phyloP scores from a whole-genome alignment of 2,113 vertebrate species.

The Anoplopoma fimbria region DNA sequence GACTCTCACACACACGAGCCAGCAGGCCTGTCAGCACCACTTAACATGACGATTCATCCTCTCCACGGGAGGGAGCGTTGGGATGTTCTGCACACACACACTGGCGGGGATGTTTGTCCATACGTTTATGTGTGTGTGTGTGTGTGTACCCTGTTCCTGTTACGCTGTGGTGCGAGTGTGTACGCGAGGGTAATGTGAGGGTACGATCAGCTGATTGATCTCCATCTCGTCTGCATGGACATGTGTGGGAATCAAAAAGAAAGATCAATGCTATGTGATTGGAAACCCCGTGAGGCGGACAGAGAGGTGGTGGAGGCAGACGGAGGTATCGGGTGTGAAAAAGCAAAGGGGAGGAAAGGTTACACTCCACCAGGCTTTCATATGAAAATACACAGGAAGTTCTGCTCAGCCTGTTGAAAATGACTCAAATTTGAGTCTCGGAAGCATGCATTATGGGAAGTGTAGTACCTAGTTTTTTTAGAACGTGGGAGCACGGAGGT shows the following conservation, averaged over 20 bases:
- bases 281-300: neutral
- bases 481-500: neutral
- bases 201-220: conserved; percentile 59
- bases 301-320: conserved; percentile 8
- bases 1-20: conserved; percentile 67
- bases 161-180: neutral
- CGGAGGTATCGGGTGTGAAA: neutral
- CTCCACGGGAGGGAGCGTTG: conserved; percentile 16
- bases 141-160: neutral
- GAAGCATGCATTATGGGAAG: neutral
- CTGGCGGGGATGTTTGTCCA: conserved; percentile 9
- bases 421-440: neutral
- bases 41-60: conserved; percentile 72
- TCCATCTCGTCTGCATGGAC: conserved; percentile 49
- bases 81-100: neutral
- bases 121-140: too few species aligned
- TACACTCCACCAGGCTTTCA: too few species aligned
- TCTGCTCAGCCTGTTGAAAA: neutral
- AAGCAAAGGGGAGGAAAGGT: neutral
- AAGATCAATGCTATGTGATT: conserved; percentile 54
- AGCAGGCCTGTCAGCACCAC: conserved; percentile 71
- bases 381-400: neutral
- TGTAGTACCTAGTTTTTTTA: neutral
- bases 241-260: conserved; percentile 66
- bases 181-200: neutral